Conservation (phyloP, 2,113 vertebrate genomes). For the Clinocottus analis region DNA sequence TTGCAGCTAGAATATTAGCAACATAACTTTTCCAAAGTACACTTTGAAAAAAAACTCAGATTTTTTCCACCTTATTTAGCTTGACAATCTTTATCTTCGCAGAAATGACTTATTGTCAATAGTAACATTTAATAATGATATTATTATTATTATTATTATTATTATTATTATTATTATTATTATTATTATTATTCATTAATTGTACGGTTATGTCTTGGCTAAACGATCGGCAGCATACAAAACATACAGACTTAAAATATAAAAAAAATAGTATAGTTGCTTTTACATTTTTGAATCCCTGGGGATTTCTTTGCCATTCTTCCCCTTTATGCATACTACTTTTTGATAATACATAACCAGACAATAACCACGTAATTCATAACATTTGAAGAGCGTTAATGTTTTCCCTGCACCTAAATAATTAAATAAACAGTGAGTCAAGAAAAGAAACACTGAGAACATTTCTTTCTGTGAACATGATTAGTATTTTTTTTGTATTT, state of each 20-base stretch:
- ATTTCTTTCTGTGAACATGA: neutral
- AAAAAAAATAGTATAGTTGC: neutral
- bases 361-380: neutral
- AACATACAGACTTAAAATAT: neutral
- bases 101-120: neutral
- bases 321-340: neutral
- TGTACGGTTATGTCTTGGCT: neutral
- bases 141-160: too few species aligned
- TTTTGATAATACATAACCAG: neutral
- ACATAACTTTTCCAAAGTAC: neutral
- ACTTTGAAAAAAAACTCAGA: neutral
- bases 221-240: neutral
- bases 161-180: too few species aligned
- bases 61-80: neutral
- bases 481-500: conserved; percentile 12
- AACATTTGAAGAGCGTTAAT: neutral
- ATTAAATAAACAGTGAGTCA: neutral
- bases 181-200: too few species aligned
- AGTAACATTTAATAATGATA: neutral
- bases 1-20: conserved; percentile 22
- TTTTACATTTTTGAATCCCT: neutral
- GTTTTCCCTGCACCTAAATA: neutral
- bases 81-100: neutral
- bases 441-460: neutral
- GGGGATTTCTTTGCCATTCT: neutral